Percentiles rank a stretch among this genome's conserved stretches.
Evolutionary conservation across 2,888 invertebrate species (phyloP).

Genomic region (Sinotaia quadrata): DNA sequence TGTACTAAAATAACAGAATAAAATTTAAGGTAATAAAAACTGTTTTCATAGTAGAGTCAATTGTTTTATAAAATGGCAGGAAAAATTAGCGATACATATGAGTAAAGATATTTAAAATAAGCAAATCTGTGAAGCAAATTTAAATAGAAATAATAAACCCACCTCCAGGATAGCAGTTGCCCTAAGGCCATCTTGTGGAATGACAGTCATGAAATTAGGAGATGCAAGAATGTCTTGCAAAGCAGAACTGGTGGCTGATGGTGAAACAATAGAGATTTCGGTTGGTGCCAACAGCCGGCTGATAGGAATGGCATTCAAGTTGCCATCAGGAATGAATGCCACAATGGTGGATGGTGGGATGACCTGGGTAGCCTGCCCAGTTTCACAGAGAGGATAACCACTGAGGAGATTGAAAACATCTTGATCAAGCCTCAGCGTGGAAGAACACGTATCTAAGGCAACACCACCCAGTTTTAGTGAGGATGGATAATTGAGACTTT

Average conservation of each 20-base stretch:
- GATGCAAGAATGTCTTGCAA: slow-evolving; percentile 54
- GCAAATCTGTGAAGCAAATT: background rate
- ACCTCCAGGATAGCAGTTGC: slow-evolving; percentile 18
- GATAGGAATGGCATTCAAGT: slow-evolving; percentile 56
- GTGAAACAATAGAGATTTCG: slow-evolving; percentile 64
- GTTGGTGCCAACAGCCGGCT: slow-evolving; percentile 63
- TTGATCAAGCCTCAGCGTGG: slow-evolving; percentile 64
- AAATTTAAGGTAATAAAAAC: too few relatives aligned
- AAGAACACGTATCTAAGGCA: slow-evolving; percentile 69
- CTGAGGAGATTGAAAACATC: slow-evolving; percentile 70
- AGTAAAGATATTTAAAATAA: too few relatives aligned
- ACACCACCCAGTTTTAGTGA: slow-evolving; percentile 66
- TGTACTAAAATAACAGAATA: too few relatives aligned
- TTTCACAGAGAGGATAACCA: slow-evolving; percentile 67
- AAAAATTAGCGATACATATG: too few relatives aligned
- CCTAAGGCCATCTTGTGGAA: slow-evolving; percentile 65
- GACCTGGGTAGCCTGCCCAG: slow-evolving; percentile 46
- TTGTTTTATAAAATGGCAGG: too few relatives aligned
- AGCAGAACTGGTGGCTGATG: slow-evolving; percentile 66
- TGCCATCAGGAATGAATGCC: slow-evolving; percentile 66
- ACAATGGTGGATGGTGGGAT: slow-evolving; percentile 62
- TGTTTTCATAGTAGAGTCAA: too few relatives aligned
- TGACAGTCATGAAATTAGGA: slow-evolving; percentile 63
- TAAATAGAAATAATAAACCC: background rate
- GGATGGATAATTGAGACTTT: slow-evolving; percentile 43